Evolutionary conservation across 2,797 vertebrate genomes (phyloP), one percentile per base, ranked within the genome.

Genomic region (Enteromius radiatus): DNA sequence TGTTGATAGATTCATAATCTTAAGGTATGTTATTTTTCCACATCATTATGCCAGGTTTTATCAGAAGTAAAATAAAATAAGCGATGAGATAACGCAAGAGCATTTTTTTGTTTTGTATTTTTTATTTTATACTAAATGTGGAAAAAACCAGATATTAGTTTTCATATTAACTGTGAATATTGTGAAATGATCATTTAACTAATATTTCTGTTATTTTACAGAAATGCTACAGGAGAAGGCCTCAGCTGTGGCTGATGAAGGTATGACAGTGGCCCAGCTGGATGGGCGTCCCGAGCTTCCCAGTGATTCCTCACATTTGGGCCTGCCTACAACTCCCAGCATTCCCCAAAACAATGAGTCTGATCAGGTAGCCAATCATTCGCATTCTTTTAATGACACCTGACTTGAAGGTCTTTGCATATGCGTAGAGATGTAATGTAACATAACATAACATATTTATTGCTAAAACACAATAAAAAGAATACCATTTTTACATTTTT

Each of bases 191-290:
- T 33, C 9, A 15, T 38, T 56, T 9, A 38, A 75, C n/a, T 75
- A 41, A 75, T 75, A 11, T 33, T 77, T 64, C 5, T 47, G 19
- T 64, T 19, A 45, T 8, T 82, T 90, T 86, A 87, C 95, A 97
- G 97, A 97, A 94, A 99, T 99, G 98, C 97, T 99, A 92, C 97
- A 99, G 94, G 97, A 99, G 91, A 99, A 98, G 92, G 94, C 95
- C 93, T 95, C 96, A 92, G 94, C 95, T 89, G 96, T 96, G 93
- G 95, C 94, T 81, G 96, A 98, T 90, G 97, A 97, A 91, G 94
- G 93, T 90, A 94, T 95, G 92, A 93, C 93, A 84, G 93, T 92
- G 91, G 92, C 92, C 90, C 95, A 94, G 87, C 90, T 92, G 41
- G 86, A 92, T 17, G 93, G 90, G 87, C 95, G 94, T 86, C 91